Base-by-base conservation (phyloP, 1,140 invertebrate genomes). In the Diuraphis noxia region DNA sequence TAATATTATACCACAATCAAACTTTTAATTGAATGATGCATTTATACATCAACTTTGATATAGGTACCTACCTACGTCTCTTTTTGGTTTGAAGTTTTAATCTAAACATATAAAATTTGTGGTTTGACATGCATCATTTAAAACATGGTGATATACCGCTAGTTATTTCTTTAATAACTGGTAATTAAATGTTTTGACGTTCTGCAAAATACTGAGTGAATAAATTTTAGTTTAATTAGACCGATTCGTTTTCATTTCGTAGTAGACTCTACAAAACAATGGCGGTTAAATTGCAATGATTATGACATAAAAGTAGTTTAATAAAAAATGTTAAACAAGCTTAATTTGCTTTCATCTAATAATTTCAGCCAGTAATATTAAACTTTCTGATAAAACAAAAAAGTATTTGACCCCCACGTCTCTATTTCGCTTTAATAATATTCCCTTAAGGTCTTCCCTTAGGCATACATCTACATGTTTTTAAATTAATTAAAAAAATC, bases 381-480 rank as follows among this genome's bases (percentile, higher is more conserved):
- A 77, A 49, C 43, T 72, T 88, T 88, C 72, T n/a, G 25, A 88
- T 88, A 41, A 43, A 87, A 63, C 30, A 41, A 40, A 88, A 40
- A 36, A n/a, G 13, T 40, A 63, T 38, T n/a, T 63, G 25, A 43
- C 87, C 63, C 25, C 56, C 87, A 88, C 38, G 87, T 88, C 17
- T 9, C 30, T 72, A 41, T 88, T 72, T 43, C 23, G 13, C 30
- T 88, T 72, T 88, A 88, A 88, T 72, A 88, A 88, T 81, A 82
- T 88, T 88, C 40, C n/a, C 25, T 41, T 23, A 41, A 72, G 38
- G 40, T n/a, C 30, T 88, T 88, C 49, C 36, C 87, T 72, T 34
- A 72, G 52, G 87, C 87, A 9, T 7, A 88, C 52, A 30, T 38
- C 56, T 88, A 41, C 56, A 72, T 4, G 21, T 41, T 52, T 34